Percentiles rank a stretch among this genome's conserved stretches.
These are phyloP conservation scores for Homarus gammarus DNA, from an alignment of 2,888 invertebrate genomes.

Conservation along the genomic window DNA sequence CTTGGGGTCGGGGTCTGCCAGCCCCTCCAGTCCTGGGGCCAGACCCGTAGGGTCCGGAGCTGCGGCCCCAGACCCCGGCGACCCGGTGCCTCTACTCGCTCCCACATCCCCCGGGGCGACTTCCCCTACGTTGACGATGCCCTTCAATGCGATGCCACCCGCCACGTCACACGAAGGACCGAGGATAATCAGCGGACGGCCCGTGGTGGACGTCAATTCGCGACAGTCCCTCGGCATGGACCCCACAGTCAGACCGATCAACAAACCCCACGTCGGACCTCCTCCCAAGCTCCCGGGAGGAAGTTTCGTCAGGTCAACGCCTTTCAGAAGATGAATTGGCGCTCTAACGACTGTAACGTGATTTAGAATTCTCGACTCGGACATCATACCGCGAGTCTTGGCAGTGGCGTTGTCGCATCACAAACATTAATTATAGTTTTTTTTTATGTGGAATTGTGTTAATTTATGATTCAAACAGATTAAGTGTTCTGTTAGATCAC, in stretches of 20 bases:
- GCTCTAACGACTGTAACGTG: neutral
- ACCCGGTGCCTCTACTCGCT: conserved; percentile 30
- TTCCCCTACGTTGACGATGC: neutral
- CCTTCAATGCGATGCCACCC: neutral
- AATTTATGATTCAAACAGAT: too few species aligned
- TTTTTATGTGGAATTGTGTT: too few species aligned
- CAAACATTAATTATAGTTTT: too few species aligned
- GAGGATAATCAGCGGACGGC: conserved; percentile 50
- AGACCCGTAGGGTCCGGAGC: neutral
- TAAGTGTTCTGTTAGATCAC: too few species aligned
- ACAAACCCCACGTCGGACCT: conserved; percentile 24
- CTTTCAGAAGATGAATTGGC: conserved; percentile 44
- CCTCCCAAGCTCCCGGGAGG: conserved; percentile 54
- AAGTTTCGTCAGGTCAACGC: conserved; percentile 40
- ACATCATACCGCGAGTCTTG: too few species aligned
- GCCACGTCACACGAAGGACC: conserved; percentile 4
- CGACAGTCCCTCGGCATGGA: conserved; percentile 52
- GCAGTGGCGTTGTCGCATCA: too few species aligned
- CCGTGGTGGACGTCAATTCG: conserved; percentile 18
- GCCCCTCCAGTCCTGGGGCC: conserved; percentile 10
- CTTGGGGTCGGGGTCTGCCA: neutral
- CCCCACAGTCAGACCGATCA: conserved; percentile 40
- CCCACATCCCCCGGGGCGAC: neutral
- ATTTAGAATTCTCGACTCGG: too few species aligned
- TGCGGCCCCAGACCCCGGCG: neutral